Conservation (phyloP, 1,140 invertebrate species). For the Micrasema minimum region DNA sequence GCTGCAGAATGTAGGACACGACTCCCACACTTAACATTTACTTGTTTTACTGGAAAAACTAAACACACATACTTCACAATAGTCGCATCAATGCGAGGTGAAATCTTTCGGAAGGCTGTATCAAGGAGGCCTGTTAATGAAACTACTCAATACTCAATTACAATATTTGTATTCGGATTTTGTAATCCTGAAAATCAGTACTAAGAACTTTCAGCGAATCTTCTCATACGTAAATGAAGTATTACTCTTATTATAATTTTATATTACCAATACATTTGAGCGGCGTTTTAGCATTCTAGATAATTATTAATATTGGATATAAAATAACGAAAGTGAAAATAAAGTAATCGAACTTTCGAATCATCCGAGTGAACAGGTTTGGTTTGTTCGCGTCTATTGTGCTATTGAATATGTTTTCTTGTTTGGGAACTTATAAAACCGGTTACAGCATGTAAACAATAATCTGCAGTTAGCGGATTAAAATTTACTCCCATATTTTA, state of each 20-base stretch:
- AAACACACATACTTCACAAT: not conserved
- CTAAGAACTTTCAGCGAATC: no score
- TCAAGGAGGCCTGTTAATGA: no score
- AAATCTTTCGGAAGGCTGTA: not conserved
- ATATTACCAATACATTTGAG: not conserved
- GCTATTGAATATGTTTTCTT: not conserved
- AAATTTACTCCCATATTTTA: no score
- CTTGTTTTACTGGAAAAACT: constrained; percentile 16
- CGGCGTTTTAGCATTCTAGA: constrained; percentile 4
- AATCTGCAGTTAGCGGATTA: no score
- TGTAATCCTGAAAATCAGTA: no score
- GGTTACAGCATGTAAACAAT: not conserved
- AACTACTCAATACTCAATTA: no score
- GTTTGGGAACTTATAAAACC: constrained; percentile 16
- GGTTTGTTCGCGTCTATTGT: constrained; percentile 12
- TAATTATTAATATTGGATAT: constrained; percentile 6
- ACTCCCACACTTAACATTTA: constrained; percentile 22
- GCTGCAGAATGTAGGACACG: constrained; percentile 27
- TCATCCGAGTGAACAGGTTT: constrained; percentile 30
- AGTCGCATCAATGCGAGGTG: not conserved
- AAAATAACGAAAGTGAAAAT: constrained; percentile 32
- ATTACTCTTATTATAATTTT: no score
- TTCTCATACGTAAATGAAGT: no score
- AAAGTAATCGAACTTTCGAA: constrained; percentile 24
- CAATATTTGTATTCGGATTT: no score